phyloP scores from a whole-genome alignment of 2,888 invertebrate genomes.

The Nomada lathburiana region DNA sequence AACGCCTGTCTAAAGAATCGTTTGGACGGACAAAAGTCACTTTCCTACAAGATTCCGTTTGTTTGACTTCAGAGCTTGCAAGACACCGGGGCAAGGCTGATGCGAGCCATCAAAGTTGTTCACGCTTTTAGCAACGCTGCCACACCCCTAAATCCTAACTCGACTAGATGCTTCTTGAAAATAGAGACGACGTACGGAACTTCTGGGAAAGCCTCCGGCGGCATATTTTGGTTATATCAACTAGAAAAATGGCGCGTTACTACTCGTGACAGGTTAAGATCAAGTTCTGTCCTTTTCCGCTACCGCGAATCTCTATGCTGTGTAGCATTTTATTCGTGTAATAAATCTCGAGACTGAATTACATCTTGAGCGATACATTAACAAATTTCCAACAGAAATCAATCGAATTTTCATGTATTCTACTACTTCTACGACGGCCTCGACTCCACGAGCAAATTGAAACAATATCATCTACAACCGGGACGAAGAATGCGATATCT shows the following conservation, averaged over 20 bases:
- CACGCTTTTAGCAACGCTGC: constrained; percentile 93
- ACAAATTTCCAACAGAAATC: constrained; percentile 86
- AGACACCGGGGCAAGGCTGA: constrained; percentile 88
- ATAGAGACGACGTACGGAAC: constrained; percentile 93
- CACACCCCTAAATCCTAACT: constrained; percentile 93
- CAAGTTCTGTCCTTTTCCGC: not conserved
- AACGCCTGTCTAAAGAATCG: not conserved
- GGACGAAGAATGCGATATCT: constrained; percentile 91
- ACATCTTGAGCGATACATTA: not conserved
- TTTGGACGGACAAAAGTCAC: not conserved
- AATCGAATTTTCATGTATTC: constrained; percentile 95
- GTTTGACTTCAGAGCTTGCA: constrained; percentile 77
- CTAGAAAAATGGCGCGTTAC: constrained; percentile 96
- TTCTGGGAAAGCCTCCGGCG: constrained; percentile 96
- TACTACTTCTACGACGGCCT: constrained; percentile 96
- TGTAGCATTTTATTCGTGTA: not conserved
- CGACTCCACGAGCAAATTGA: constrained; percentile 88
- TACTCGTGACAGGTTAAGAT: constrained; percentile 88
- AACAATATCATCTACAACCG: constrained; percentile 88
- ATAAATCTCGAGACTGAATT: constrained; percentile 14
- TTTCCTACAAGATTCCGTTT: not conserved
- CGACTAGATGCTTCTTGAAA: constrained; percentile 93
- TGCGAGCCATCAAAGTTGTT: constrained; percentile 89
- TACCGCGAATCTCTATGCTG: not conserved
- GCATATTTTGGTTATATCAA: constrained; percentile 93